Percentiles rank a stretch among this genome's conserved stretches.
Evolutionary conservation across 2,888 invertebrate genomes (phyloP).

Genomic region (Leptinotarsa tumamoca): DNA sequence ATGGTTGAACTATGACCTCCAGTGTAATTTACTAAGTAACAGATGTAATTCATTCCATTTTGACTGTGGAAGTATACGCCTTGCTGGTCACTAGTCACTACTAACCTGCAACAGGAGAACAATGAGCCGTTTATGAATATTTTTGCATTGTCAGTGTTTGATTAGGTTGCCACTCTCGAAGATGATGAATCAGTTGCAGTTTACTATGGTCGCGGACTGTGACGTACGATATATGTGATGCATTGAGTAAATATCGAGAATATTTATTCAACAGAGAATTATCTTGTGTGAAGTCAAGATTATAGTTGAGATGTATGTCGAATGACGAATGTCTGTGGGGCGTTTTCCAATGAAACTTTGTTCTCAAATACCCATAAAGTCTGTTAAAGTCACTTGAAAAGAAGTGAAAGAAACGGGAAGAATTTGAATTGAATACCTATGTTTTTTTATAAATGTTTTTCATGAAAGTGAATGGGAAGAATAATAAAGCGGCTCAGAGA

Average conservation of each 20-base stretch:
- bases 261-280: not conserved
- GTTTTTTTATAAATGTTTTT: too few relatives aligned
- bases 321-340: not conserved
- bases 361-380: too few relatives aligned
- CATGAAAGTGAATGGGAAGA: too few relatives aligned
- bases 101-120: conserved; percentile 5
- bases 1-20: not conserved
- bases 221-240: not conserved
- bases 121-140: conserved; percentile 7
- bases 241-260: not conserved
- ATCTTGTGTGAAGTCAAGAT: too few relatives aligned
- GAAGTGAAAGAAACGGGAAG: too few relatives aligned
- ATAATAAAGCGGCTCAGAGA: too few relatives aligned
- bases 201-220: not conserved
- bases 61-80: not conserved
- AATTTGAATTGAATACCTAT: too few relatives aligned
- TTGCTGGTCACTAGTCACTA: not conserved
- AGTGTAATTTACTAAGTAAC: not conserved
- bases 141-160: conserved; percentile 3
- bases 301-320: too few relatives aligned
- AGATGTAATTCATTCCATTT: not conserved
- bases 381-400: too few relatives aligned
- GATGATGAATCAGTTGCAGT: not conserved
- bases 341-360: too few relatives aligned
- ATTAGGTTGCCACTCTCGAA: not conserved